phyloP scores from a whole-genome alignment of 2,113 vertebrate species.

The Cynopterus brachyotis region DNA sequence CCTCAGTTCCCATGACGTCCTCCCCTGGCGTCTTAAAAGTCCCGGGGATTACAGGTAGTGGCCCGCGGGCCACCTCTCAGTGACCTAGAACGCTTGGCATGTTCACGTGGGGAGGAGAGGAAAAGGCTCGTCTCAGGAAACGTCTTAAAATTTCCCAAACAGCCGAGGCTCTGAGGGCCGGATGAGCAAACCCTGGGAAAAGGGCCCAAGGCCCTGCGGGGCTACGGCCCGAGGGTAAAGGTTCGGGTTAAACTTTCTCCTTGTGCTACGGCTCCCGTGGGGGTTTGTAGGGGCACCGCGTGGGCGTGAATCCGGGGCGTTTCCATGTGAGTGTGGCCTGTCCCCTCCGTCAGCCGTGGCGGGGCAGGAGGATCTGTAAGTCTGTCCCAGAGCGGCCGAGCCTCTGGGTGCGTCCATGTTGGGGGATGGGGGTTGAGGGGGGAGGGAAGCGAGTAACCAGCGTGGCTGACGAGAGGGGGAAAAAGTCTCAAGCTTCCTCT shows the following conservation, averaged over 20 bases:
- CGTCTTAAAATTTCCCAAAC: not conserved
- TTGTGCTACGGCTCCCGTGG: too few relatives aligned
- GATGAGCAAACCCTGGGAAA: not conserved
- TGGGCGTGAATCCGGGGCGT: too few relatives aligned
- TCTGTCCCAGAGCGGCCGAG: not conserved
- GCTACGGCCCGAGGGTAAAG: not conserved
- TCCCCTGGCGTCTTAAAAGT: not conserved
- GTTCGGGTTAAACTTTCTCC: not conserved
- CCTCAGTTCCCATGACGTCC: not conserved
- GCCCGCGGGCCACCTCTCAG: too few relatives aligned
- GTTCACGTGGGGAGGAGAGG: not conserved
- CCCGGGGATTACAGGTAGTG: too few relatives aligned
- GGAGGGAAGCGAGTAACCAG: too few relatives aligned
- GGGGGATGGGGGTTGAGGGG: too few relatives aligned
- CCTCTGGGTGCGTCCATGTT: not conserved
- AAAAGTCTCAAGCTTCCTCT: not conserved
- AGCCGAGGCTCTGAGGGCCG: not conserved
- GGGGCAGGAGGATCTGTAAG: not conserved
- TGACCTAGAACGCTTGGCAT: not conserved
- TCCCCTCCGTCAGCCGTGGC: not conserved
- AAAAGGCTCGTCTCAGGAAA: not conserved
- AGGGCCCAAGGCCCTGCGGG: fast-evolving
- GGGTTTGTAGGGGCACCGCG: not conserved
- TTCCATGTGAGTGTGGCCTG: not conserved
- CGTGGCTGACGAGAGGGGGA: too few relatives aligned